Conservation (phyloP, 2,113 vertebrate genomes). For the Eulacestoma nigropectus region DNA sequence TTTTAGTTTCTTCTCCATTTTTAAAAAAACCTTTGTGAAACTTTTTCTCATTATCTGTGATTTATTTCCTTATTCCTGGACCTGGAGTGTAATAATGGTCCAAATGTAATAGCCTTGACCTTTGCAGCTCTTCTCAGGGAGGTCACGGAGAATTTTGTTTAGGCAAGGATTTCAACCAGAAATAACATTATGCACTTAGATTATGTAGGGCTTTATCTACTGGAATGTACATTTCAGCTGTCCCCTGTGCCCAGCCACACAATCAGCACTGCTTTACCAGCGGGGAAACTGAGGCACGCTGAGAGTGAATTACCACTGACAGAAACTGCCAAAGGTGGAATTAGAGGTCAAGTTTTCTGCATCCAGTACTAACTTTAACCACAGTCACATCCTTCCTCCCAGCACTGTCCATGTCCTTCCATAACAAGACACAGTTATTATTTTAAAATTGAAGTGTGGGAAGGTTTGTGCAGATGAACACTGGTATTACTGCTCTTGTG, state of each 20-base stretch:
- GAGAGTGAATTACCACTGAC: neutral
- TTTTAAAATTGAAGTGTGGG: conserved; percentile 40
- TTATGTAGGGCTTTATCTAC: neutral
- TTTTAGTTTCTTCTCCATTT: neutral
- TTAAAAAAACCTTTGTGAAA: neutral
- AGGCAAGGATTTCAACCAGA: conserved; percentile 25
- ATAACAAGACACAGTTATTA: conserved; percentile 23
- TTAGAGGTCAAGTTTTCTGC: conserved; percentile 1
- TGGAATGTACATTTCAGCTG: neutral
- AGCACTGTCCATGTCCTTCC: neutral
- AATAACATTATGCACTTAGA: neutral
- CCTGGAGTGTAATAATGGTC: conserved; percentile 41
- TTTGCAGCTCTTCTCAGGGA: conserved; percentile 42
- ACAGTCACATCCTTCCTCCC: neutral
- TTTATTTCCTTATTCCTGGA: conserved; percentile 30
- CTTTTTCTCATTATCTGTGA: conserved; percentile 56
- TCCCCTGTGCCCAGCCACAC: neutral
- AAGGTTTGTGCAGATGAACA: conserved; percentile 8
- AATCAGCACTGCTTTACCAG: neutral
- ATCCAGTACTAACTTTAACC: conserved; percentile 15
- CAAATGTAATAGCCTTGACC: conserved; percentile 55
- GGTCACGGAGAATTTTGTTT: neutral
- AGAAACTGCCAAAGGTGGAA: conserved; percentile 11
- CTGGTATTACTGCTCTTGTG: neutral
- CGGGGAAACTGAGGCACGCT: conserved; percentile 7